Conservation (phyloP, 2,888 invertebrate genomes). For the Tenthredo amoena region DNA sequence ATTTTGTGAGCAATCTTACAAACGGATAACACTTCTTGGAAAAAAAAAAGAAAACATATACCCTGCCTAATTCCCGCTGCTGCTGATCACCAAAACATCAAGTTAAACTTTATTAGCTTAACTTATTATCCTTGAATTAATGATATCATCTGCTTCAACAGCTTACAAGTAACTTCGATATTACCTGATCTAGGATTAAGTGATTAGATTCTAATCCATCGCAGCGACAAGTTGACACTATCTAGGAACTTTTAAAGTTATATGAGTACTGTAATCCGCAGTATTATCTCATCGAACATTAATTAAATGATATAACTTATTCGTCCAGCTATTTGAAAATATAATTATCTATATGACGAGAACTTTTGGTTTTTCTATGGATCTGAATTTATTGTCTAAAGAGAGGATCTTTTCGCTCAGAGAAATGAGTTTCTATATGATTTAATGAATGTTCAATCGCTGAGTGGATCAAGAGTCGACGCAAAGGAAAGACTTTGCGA, state of each 20-base stretch:
- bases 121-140: background rate
- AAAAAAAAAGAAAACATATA: background rate
- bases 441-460: background rate
- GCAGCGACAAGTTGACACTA: constrained; percentile 3
- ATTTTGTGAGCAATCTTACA: constrained; percentile 72
- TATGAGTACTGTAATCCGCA: background rate
- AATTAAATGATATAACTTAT: background rate
- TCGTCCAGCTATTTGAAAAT: background rate
- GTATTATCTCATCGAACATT: background rate
- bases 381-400: background rate
- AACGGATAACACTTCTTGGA: constrained; percentile 11
- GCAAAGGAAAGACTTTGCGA: background rate
- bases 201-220: constrained; percentile 9
- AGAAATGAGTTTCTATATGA: background rate
- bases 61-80: background rate
- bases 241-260: background rate
- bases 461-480: background rate
- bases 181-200: constrained; percentile 15
- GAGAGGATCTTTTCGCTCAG: background rate
- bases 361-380: background rate
- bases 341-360: background rate
- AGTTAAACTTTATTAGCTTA: background rate
- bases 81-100: constrained; percentile 3
- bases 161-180: constrained; percentile 1
- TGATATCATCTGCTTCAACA: constrained; percentile 5